Evolutionary conservation across 2,888 invertebrate species (phyloP), one percentile per base, ranked within the genome.

Genomic region (Dascillus cervinus): DNA sequence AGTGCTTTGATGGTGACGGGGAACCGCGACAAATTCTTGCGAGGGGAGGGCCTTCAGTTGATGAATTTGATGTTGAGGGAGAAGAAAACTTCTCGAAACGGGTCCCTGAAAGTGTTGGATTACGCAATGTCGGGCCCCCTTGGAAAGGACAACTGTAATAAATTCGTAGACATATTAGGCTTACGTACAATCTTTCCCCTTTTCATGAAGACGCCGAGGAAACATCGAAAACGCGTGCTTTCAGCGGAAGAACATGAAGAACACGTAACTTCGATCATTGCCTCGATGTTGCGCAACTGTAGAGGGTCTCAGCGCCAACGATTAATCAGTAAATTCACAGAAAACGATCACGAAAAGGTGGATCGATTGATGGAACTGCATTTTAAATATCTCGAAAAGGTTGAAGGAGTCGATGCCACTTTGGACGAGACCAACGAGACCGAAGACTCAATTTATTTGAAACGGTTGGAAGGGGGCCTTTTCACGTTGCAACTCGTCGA

Each of bases 11-110:
- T 96, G 83, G 76, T 81, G 41, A 73, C 82, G 8, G 70, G 82
- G 40, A 99, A 98, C 66, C 75, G 95, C 26, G 89, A 91, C 42
- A 77, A 84, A 34, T 99, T 99, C 63, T 70, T 98, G 14, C 82
- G 86, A 51, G 98, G 94, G 2, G 98, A 99, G 71, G 98, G 98
- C 2, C 70, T 97, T 26, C 98, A 99, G 64, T 75, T 99, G 24
- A 98, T 99, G 98, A 98, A 97, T 67, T 75, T 99, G 37, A 97
- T 99, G 95, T 71, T 99, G 20, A 77, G 91, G 41, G 97, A 98
- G 62, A 96, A 96, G 69, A 97, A 97, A 67, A 79, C 89, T 69
- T 92, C 92, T 0, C 75, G 97, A 6, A 92, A 92, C 62, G 95
- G 97, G 22, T 96, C 96, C 0, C 67, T 99, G 1, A 97, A 96